These are phyloP conservation scores for Aix galericulata DNA, from an alignment of 2,113 vertebrate genomes.

Conservation along the genomic window DNA sequence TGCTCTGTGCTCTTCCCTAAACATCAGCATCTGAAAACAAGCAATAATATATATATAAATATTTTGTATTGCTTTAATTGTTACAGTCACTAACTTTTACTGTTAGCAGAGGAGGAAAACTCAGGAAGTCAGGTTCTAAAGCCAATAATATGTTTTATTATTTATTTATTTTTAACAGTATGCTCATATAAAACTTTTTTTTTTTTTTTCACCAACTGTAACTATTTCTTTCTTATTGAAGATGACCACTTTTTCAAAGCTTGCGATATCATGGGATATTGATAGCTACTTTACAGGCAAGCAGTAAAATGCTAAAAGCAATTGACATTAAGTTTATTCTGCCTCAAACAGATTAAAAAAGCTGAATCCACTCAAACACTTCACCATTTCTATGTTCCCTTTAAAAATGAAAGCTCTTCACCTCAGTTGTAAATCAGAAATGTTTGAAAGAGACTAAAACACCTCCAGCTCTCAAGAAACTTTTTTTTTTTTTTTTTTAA, in stretches of 20 bases:
- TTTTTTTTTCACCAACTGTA: not conserved
- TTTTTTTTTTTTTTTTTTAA: not conserved
- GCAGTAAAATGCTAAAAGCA: not conserved
- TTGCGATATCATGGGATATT: not conserved
- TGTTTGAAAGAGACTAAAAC: not conserved
- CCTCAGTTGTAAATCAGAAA: not conserved
- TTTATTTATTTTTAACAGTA: not conserved
- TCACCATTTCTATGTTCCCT: not conserved
- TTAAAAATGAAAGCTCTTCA: not conserved
- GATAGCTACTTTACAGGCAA: not conserved
- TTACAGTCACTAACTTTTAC: not conserved
- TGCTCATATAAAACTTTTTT: not conserved
- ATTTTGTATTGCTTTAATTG: not conserved
- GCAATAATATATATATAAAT: no score
- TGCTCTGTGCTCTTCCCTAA: not conserved
- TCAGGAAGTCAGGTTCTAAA: not conserved
- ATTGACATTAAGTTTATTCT: not conserved
- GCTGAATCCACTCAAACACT: not conserved
- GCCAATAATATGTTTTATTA: not conserved
- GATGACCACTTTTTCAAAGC: not conserved
- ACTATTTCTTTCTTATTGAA: not conserved
- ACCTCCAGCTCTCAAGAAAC: not conserved
- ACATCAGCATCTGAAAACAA: not conserved
- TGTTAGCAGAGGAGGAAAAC: not conserved
- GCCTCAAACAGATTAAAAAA: not conserved